phyloP scores from a whole-genome alignment of 2,888 invertebrate species.

The Trachelus stipa region DNA sequence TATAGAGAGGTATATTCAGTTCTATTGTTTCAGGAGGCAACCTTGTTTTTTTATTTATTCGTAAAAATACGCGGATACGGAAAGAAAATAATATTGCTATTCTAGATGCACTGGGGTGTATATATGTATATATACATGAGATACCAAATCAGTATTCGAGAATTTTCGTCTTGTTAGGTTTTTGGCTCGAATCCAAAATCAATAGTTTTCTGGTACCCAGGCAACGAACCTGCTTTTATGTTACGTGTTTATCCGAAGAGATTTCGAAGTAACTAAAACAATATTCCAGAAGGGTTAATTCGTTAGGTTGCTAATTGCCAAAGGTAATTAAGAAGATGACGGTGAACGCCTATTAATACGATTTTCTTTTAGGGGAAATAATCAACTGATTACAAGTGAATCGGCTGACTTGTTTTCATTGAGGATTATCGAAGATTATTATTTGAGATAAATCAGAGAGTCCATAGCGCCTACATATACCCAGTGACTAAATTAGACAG shows the following conservation, averaged over 20 bases:
- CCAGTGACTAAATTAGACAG: neutral
- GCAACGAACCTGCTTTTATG: neutral
- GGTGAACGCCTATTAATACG: neutral
- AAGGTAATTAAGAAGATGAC: neutral
- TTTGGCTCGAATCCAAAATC: too few relatives aligned
- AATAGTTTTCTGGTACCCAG: neutral
- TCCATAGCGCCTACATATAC: neutral
- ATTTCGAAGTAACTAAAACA: neutral
- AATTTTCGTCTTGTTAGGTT: too few relatives aligned
- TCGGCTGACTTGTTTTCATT: neutral
- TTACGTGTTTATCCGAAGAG: neutral
- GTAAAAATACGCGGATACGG: neutral
- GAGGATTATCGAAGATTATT: neutral
- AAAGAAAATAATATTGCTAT: neutral
- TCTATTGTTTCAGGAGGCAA: neutral
- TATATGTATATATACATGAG: neutral
- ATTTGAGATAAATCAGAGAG: neutral
- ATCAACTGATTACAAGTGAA: neutral
- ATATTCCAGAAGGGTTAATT: neutral
- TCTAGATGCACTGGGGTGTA: neutral
- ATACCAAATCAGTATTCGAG: too few relatives aligned
- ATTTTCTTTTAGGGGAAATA: neutral
- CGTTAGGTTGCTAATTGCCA: neutral
- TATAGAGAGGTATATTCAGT: neutral
- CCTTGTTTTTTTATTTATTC: neutral